These are phyloP conservation scores for Lophura nycthemera DNA, from an alignment of 2,113 vertebrate genomes.

Conservation along the genomic window DNA sequence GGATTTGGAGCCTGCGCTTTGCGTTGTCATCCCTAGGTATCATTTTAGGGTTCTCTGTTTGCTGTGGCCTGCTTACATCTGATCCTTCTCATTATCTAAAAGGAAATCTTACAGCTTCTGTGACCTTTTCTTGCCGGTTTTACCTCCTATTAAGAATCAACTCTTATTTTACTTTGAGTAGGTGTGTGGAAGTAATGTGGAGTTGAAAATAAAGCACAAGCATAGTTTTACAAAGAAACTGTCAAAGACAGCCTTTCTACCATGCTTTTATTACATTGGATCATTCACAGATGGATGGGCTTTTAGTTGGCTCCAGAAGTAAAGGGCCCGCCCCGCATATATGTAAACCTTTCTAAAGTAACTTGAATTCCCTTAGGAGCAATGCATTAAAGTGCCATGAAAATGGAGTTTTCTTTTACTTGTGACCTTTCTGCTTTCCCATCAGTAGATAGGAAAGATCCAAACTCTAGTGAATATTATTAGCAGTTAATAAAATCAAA, in stretches of 20 bases:
- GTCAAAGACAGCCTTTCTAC: neutral
- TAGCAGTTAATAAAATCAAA: constrained; percentile 50
- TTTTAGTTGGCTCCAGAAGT: constrained; percentile 33
- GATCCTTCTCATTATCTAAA: neutral
- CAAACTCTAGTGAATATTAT: constrained; percentile 7
- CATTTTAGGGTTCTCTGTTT: neutral
- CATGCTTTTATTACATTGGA: constrained; percentile 43
- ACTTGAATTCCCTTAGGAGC: constrained; percentile 40
- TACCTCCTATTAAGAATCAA: neutral
- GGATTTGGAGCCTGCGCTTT: neutral
- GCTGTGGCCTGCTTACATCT: neutral
- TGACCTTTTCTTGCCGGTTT: constrained; percentile 9
- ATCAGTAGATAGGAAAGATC: neutral
- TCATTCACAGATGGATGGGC: constrained; percentile 14
- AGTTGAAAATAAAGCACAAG: neutral
- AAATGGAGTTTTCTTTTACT: constrained; percentile 58
- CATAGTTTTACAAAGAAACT: neutral
- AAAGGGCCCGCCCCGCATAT: neutral
- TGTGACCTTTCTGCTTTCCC: constrained; percentile 43
- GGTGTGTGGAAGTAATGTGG: neutral
- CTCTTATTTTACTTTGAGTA: neutral
- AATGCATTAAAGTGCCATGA: constrained; percentile 26
- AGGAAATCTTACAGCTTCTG: neutral
- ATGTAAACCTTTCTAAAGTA: constrained; percentile 33
- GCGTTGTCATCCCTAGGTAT: neutral